These are phyloP conservation scores for Petrocephalus zakoni DNA, from an alignment of 2,113 vertebrate species.

Conservation along the genomic window DNA sequence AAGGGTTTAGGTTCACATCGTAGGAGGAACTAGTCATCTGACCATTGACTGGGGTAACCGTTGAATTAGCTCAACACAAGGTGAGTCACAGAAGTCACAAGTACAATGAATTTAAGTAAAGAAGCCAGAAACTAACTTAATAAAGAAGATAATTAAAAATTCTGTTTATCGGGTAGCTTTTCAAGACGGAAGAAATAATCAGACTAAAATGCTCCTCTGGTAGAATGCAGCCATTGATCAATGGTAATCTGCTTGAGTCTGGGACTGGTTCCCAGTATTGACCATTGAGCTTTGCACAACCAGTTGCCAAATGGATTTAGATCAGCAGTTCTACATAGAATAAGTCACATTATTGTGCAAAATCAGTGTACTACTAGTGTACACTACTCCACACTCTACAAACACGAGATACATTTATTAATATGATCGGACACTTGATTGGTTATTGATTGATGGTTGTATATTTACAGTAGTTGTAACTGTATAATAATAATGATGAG, in stretches of 20 bases:
- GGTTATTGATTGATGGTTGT: background rate
- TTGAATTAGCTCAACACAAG: background rate
- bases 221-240: slow-evolving; percentile 11
- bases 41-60: background rate
- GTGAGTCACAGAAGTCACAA: background rate
- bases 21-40: background rate
- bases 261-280: slow-evolving; percentile 10
- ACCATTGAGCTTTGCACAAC: background rate
- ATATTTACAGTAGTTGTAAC: background rate
- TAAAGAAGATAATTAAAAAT: background rate
- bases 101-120: background rate
- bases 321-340: slow-evolving; percentile 2
- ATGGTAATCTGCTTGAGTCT: slow-evolving; percentile 4
- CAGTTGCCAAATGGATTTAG: background rate
- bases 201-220: slow-evolving; percentile 7
- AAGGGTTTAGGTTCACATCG: background rate
- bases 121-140: background rate
- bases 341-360: background rate
- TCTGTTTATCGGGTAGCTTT: background rate
- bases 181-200: slow-evolving; percentile 2
- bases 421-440: background rate
- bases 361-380: background rate
- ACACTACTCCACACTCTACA: background rate
- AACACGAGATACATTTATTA: background rate
- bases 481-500: background rate